Percentiles rank a stretch among this genome's conserved stretches.
Evolutionary conservation across 2,113 vertebrate genomes (phyloP).

Genomic region (Condylura cristata): DNA sequence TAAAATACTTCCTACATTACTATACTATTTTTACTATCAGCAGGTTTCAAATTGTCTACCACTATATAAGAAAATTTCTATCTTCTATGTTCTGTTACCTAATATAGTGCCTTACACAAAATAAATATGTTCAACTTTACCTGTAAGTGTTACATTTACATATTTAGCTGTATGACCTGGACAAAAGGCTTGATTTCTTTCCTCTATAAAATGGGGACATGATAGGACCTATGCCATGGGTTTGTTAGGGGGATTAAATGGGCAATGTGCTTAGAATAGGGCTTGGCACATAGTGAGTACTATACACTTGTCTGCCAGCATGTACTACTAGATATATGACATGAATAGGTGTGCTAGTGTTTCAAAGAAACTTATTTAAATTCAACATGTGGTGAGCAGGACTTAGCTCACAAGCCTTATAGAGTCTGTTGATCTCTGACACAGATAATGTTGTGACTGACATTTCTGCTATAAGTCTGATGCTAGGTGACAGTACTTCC

Average conservation of each 20-base stretch:
- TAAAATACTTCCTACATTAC: conserved; percentile 40
- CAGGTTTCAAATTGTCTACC: conserved; percentile 32
- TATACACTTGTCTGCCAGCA: neutral
- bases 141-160: conserved; percentile 36
- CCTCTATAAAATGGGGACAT: conserved; percentile 41
- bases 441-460: neutral
- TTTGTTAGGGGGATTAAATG: conserved; percentile 52
- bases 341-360: neutral
- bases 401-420: neutral
- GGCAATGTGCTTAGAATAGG: conserved; percentile 9
- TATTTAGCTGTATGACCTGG: conserved; percentile 33
- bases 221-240: neutral
- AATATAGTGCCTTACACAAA: conserved; percentile 12
- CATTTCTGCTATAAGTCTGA: neutral
- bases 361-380: neutral
- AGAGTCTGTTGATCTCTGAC: neutral
- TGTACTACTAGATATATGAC: neutral
- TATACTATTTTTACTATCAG: neutral
- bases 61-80: neutral
- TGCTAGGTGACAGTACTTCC: neutral
- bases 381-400: neutral
- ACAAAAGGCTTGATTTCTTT: conserved; percentile 51
- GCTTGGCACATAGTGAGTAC: conserved; percentile 20
- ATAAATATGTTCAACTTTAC: conserved; percentile 30
- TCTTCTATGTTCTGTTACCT: conserved; percentile 17